A percentile compares a stretch with the other conserved stretches of the same genome.
Evolutionary conservation across 1,140 invertebrate species (phyloP).

Genomic region (Trachelipus rathkii): DNA sequence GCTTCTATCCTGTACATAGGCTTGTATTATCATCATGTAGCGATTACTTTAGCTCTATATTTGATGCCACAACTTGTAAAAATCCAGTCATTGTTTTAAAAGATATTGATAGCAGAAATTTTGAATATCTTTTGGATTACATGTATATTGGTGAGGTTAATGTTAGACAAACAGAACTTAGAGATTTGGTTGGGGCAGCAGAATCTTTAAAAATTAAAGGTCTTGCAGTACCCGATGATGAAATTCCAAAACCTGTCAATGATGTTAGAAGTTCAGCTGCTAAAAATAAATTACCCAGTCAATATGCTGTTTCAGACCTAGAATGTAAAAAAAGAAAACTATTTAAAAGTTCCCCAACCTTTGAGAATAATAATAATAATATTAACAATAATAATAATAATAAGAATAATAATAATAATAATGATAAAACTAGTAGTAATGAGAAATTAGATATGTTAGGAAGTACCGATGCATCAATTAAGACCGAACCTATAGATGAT

Average conservation of each 20-base stretch:
- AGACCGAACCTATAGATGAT: too few relatives aligned
- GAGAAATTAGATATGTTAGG: too few relatives aligned
- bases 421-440: too few relatives aligned
- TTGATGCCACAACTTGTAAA: conserved; percentile 13
- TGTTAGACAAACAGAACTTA: conserved; percentile 23
- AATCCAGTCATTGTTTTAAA: conserved; percentile 26
- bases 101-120: conserved; percentile 17
- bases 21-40: conserved; percentile 27
- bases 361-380: too few relatives aligned
- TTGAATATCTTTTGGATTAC: conserved; percentile 24
- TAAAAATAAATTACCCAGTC: too few relatives aligned
- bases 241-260: background rate
- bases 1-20: conserved; percentile 22
- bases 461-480: too few relatives aligned
- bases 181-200: conserved; percentile 16
- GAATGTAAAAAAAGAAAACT: too few relatives aligned
- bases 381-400: too few relatives aligned
- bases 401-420: too few relatives aligned
- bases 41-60: conserved; percentile 26
- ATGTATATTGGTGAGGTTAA: conserved; percentile 31
- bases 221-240: conserved; percentile 9
- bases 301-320: too few relatives aligned
- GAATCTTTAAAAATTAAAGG: conserved; percentile 24
- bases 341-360: too few relatives aligned
- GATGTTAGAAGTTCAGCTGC: too few relatives aligned